These are phyloP conservation scores for Porites divaricata DNA, from an alignment of 92 coral and sea anemone genomes.

Conservation along the genomic window DNA sequence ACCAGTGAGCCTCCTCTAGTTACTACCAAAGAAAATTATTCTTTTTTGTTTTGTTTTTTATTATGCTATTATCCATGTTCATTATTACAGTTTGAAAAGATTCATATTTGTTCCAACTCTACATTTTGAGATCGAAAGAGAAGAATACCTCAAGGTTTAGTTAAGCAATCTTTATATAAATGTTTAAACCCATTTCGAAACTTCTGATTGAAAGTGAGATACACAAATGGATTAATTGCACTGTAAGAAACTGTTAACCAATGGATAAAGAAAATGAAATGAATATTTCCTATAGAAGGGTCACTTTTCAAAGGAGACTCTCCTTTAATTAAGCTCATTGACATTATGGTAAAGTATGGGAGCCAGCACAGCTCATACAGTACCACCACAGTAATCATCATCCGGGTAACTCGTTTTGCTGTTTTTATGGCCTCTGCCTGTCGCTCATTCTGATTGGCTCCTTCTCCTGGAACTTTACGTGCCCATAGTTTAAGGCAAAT, in stretches of 20 bases:
- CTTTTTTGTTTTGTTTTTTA: too few species aligned
- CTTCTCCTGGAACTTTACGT: slow-evolving; percentile 31
- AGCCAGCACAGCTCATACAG: slow-evolving; percentile 20
- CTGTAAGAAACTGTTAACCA: background rate
- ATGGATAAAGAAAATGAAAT: background rate
- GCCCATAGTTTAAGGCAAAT: slow-evolving; percentile 3
- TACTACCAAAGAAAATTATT: too few species aligned
- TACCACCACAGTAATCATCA: slow-evolving; percentile 17
- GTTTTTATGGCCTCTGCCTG: slow-evolving; percentile 22
- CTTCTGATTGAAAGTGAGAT: background rate
- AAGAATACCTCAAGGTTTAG: background rate
- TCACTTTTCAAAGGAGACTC: background rate
- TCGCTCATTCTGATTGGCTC: slow-evolving; percentile 14
- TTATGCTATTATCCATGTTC: too few species aligned
- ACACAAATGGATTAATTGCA: slow-evolving; percentile 1
- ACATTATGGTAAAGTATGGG: background rate
- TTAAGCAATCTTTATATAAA: background rate
- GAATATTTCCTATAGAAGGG: background rate
- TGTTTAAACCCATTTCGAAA: background rate
- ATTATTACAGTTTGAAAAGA: too few species aligned
- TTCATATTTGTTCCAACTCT: background rate
- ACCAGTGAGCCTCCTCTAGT: too few species aligned
- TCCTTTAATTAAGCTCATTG: background rate
- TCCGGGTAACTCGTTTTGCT: slow-evolving; percentile 15
- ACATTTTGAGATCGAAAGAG: background rate